A percentile compares a stretch with the other conserved stretches of the same genome.
Conservation (phyloP, 2,888 invertebrate species). For the Synanthedon vespiformis region DNA sequence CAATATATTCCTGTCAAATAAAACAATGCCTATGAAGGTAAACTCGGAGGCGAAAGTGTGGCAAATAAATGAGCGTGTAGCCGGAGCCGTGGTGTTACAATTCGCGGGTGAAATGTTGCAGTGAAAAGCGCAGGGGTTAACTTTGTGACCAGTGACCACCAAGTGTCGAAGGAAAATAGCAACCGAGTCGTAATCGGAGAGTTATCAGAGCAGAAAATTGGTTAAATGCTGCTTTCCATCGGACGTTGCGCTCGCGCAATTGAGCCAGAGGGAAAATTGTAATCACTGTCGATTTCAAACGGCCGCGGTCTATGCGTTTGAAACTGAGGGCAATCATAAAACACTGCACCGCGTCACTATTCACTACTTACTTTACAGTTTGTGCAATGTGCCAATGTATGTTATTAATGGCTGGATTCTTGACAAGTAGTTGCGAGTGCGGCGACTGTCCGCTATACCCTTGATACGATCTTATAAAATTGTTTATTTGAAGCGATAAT, state of each 20-base stretch:
- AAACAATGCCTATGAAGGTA: constrained; percentile 21
- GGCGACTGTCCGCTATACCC: too few species aligned
- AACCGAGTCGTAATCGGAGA: constrained; percentile 59
- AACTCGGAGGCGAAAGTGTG: constrained; percentile 56
- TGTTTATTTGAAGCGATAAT: neutral
- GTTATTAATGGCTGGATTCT: too few species aligned
- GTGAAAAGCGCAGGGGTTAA: constrained; percentile 62
- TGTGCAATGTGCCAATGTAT: too few species aligned
- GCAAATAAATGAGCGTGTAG: constrained; percentile 39
- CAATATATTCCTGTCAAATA: constrained; percentile 22
- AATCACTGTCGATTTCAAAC: constrained; percentile 69
- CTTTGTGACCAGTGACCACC: constrained; percentile 38
- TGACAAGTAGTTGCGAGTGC: too few species aligned
- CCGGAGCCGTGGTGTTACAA: constrained; percentile 21
- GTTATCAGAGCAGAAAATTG: constrained; percentile 69
- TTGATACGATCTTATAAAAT: too few species aligned
- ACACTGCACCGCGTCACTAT: too few species aligned
- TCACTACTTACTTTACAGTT: too few species aligned
- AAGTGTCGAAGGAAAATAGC: constrained; percentile 63
- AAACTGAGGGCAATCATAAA: constrained; percentile 37
- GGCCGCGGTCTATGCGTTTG: constrained; percentile 45
- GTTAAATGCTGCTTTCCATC: constrained; percentile 70
- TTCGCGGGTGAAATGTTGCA: constrained; percentile 49
- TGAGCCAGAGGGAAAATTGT: constrained; percentile 65
- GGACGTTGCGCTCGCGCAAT: constrained; percentile 64